These are phyloP conservation scores for Drosophila niveifrons DNA, from an alignment of 2,888 invertebrate species.

Conservation along the genomic window DNA sequence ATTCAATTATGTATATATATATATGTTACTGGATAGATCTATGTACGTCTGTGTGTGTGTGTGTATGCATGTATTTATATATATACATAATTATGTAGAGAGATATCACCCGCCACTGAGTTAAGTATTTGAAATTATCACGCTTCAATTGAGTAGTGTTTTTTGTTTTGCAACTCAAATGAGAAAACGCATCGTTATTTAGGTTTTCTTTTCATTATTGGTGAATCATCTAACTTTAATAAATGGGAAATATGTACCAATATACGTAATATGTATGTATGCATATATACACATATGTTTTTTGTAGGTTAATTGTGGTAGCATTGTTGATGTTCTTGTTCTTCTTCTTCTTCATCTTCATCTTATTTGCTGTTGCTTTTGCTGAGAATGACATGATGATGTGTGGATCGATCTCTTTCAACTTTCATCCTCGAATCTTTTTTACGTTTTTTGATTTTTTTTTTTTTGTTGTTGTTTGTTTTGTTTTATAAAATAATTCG, in stretches of 20 bases:
- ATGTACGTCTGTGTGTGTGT: conserved; percentile 3
- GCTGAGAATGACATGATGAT: conserved; percentile 54
- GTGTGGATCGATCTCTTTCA: conserved; percentile 15
- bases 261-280: conserved; percentile 56
- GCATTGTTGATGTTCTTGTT: conserved; percentile 17
- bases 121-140: conserved; percentile 78
- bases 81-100: conserved; percentile 49
- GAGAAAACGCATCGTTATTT: conserved; percentile 68
- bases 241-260: conserved; percentile 66
- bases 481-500: conserved; percentile 55
- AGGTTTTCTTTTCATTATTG: conserved; percentile 55
- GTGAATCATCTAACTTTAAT: conserved; percentile 77
- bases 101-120: conserved; percentile 79
- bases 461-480: neutral
- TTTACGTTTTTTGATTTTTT: neutral
- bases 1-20: conserved; percentile 33
- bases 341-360: neutral
- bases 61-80: conserved; percentile 28
- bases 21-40: conserved; percentile 6
- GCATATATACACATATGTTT: conserved; percentile 53
- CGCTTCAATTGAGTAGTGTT: conserved; percentile 65
- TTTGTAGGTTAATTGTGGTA: conserved; percentile 51
- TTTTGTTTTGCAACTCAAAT: conserved; percentile 47
- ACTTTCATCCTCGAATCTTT: too few relatives aligned
- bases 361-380: neutral